Base-by-base conservation (phyloP, 2,113 vertebrate genomes). In the Scartelaos histophorus region DNA sequence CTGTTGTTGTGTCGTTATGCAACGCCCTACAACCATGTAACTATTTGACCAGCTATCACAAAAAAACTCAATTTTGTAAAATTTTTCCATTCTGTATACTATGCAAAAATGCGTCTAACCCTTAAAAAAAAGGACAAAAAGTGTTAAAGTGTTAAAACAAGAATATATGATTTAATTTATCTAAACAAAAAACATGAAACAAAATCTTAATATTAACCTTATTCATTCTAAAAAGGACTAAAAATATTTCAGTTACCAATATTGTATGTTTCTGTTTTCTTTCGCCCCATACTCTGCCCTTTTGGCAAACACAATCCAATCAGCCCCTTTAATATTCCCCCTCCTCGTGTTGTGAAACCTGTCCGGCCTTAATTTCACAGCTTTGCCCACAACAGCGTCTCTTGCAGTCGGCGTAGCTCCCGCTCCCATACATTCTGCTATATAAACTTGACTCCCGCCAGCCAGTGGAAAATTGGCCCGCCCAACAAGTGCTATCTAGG, bases 401-500 rank as follows among this genome's bases (percentile, higher is more conserved):
- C 24, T 66, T 66, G 43, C 65, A 25, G n/a, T 47, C 47, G 16
- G 38, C 15, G 43, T n/a, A 7, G 19, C 24, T 47, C 43, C 21
- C 21, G 13, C 65, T 21, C 24, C 45, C 38, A 66, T 64, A 64
- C 61, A 64, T 64, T 38, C 70, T 19, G 29, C 29, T 47, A 29
- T 51, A 24, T 5, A 62, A 73, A 66, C 25, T 25, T 74, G 16
- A 51, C 25, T 72, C 29, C 22, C 43, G 1, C 2, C 22, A 38
- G 2, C 1, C 22, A 38, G 7, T 54, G 60, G 24, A 57, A 61
- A 62, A 62, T 54, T 21, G 69, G 24, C 16, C 43, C 12, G 13
- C 45, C 24, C 29, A 64, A 73, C 70, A 62, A 64, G 49, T 54
- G 29, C 21, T 57, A 66, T 69, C 51, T 49, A 19, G 77, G 60